Evolutionary conservation across 2,797 vertebrate genomes (phyloP).

Genomic region (Australoheros facetus): DNA sequence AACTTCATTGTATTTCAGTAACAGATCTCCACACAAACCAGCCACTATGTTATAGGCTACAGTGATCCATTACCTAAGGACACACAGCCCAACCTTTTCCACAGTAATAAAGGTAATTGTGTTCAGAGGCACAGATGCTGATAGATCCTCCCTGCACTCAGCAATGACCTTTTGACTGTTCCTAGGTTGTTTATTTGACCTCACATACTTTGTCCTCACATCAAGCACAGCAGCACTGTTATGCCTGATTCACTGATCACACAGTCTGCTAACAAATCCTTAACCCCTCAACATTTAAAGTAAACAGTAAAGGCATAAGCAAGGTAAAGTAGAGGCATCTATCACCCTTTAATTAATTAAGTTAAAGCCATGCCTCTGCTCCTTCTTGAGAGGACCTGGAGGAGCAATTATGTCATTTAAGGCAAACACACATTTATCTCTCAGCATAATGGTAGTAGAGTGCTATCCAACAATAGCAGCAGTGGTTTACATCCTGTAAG

Average conservation of each 20-base stretch:
- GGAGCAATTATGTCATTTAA: slow-evolving; percentile 62
- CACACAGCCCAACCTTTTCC: background rate
- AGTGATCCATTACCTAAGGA: background rate
- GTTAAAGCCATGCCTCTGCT: slow-evolving; percentile 47
- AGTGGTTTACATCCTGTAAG: background rate
- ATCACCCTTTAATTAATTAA: slow-evolving; percentile 56
- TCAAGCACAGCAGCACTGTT: slow-evolving; percentile 2
- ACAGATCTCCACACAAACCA: background rate
- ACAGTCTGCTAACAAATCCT: background rate
- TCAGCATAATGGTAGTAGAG: slow-evolving; percentile 43
- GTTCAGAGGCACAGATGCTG: background rate
- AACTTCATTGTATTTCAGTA: slow-evolving; percentile 18
- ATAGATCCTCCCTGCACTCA: slow-evolving; percentile 3
- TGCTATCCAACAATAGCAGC: slow-evolving; percentile 11
- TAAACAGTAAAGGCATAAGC: slow-evolving; percentile 36
- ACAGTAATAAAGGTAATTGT: slow-evolving; percentile 1
- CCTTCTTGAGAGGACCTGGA: slow-evolving; percentile 39
- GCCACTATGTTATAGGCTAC: background rate
- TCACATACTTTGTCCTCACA: background rate
- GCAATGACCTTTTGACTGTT: slow-evolving; percentile 23
- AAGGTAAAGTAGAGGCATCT: slow-evolving; percentile 42
- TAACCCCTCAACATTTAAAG: slow-evolving; percentile 7
- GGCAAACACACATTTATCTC: slow-evolving; percentile 55
- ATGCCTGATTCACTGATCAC: background rate
- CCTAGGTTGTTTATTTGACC: slow-evolving; percentile 19